phyloP scores from a whole-genome alignment of 2,113 vertebrate genomes.

The Cottus gobio region DNA sequence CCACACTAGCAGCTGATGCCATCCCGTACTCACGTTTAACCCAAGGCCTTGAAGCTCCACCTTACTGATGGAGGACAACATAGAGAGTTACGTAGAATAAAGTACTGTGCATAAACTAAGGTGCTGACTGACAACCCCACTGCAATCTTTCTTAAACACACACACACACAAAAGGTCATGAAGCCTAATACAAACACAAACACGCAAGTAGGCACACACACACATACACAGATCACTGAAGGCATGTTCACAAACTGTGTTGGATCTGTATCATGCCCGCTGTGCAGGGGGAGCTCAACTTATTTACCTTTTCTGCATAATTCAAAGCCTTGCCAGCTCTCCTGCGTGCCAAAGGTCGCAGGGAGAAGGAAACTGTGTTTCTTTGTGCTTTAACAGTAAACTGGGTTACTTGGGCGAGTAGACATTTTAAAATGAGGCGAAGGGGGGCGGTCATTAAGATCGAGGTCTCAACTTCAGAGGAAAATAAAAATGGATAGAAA shows the following conservation, averaged over 20 bases:
- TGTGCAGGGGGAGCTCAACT: slow-evolving; percentile 3
- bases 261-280: slow-evolving; percentile 5
- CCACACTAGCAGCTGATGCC: slow-evolving; percentile 54
- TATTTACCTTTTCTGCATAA: slow-evolving; percentile 32
- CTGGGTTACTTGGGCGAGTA: slow-evolving; percentile 5
- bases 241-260: slow-evolving; percentile 37
- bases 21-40: slow-evolving; percentile 76
- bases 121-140: slow-evolving; percentile 79
- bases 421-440: background rate
- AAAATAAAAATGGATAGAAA: slow-evolving; percentile 5
- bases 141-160: slow-evolving; percentile 51
- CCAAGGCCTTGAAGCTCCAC: slow-evolving; percentile 91
- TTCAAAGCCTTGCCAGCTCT: slow-evolving; percentile 10
- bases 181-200: slow-evolving; percentile 8
- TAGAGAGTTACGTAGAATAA: slow-evolving; percentile 65
- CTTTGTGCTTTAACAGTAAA: slow-evolving; percentile 70
- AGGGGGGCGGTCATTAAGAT: background rate
- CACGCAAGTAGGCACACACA: background rate
- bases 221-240: slow-evolving; percentile 28
- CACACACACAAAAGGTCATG: slow-evolving; percentile 19
- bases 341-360: background rate
- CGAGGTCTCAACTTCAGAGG: background rate
- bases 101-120: slow-evolving; percentile 69
- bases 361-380: slow-evolving; percentile 18
- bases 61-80: slow-evolving; percentile 81